Base-by-base conservation (phyloP, 1,140 invertebrate species). In the Teleopsis dalmanni region DNA sequence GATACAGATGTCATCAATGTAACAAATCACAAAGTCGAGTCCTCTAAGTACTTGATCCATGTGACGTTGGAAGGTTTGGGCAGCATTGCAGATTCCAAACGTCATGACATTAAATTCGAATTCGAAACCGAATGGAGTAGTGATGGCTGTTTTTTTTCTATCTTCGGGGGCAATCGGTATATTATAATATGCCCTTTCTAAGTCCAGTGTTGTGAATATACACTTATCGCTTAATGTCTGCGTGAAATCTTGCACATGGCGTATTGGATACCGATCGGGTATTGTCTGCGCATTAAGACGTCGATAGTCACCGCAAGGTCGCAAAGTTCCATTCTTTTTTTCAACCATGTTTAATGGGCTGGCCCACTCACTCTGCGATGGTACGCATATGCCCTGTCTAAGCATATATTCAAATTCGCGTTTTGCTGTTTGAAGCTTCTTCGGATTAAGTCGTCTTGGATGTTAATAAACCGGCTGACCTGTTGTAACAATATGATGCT, bases 1-100 rank as follows among this genome's bases (percentile, higher is more conserved):
- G 4, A 80, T 56, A 2, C 78, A 56, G 25, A 82, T 69, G 54
- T 80, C 79, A 52, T 81, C 78, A 13, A 53, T 48, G 33, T 51
- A 61, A 9, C 37, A 34, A 46, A 62, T 73, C n/a, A 59, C 54
- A 11, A 72, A 52, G 11, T 58, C 69, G 58, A 50, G 50, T 13
- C 57, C 72, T 40, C 58, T 7, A 3, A 76, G 55, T 1, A 76
- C 57, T 11, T 60, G 25, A 53, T 75, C 61, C 48, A 78, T 76
- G 13, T 73, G 64, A 5, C 75, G 47, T 55, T 78, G 73, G 51
- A 78, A 80, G 1, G 68, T 72, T 29, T 72, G 62, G 5, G 19
- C 22, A 11, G 47, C 38, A 18, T 73, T 72, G 0, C 60, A 50
- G 0, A 75, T 45, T 3, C 69, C 67, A 45, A 72, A 72, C 1